Conservation (phyloP, 2,797 vertebrate genomes). For the Mormyrops boulengeri region DNA sequence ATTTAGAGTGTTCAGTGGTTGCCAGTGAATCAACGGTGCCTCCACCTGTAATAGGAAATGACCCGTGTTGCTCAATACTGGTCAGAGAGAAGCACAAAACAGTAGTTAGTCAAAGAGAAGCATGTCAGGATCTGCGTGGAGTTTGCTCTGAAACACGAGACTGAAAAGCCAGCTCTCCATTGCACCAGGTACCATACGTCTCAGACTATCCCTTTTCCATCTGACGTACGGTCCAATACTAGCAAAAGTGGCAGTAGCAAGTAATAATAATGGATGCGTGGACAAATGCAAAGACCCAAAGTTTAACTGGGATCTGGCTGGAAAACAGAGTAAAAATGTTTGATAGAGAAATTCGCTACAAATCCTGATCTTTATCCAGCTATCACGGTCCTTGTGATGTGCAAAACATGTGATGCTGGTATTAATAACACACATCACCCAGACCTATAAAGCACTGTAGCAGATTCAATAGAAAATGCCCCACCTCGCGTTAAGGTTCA, state of each 20-base stretch:
- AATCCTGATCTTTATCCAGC: neutral
- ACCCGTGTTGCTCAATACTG: neutral
- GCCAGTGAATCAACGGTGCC: neutral
- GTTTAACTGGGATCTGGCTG: neutral
- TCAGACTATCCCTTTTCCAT: neutral
- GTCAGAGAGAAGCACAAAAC: neutral
- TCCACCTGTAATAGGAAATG: neutral
- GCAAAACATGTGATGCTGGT: neutral
- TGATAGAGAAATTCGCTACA: neutral
- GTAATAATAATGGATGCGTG: neutral
- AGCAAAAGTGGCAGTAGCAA: neutral
- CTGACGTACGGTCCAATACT: neutral
- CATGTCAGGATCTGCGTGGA: neutral
- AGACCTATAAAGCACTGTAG: neutral
- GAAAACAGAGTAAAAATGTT: neutral
- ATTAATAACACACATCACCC: neutral
- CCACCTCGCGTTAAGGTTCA: neutral
- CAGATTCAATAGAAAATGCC: neutral
- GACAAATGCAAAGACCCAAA: neutral
- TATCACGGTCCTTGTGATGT: neutral
- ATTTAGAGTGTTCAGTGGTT: neutral
- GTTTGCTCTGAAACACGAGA: neutral
- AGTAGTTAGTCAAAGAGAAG: neutral
- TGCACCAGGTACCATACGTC: neutral
- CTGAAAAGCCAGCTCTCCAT: neutral